Evolutionary conservation across 2,797 vertebrate genomes (phyloP).

Genomic region (Bradypodion pumilum): DNA sequence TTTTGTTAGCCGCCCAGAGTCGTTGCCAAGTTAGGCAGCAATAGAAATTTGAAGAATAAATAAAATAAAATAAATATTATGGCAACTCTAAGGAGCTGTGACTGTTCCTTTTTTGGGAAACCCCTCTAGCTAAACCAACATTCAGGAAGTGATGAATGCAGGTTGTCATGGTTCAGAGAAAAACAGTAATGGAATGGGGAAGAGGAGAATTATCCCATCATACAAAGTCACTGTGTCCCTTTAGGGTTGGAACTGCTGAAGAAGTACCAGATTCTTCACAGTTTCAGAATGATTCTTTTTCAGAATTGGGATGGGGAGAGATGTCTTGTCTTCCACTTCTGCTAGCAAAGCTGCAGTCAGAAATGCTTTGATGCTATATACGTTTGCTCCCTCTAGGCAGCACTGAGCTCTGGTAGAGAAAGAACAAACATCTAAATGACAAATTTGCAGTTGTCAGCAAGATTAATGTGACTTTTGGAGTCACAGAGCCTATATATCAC

Average conservation of each 20-base stretch:
- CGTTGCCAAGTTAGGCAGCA: too few species aligned
- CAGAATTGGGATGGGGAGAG: background rate
- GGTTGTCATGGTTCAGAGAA: background rate
- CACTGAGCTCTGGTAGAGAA: background rate
- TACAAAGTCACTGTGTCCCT: too few species aligned
- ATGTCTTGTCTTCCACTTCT: background rate
- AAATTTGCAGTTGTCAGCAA: slow-evolving; percentile 6
- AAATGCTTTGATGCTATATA: background rate
- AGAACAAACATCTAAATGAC: slow-evolving; percentile 22
- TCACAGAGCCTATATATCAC: slow-evolving; percentile 18
- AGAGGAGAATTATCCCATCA: too few species aligned
- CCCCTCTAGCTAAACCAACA: background rate
- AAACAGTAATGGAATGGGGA: too few species aligned
- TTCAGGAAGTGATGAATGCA: background rate
- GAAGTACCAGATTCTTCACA: too few species aligned
- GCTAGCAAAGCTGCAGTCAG: background rate
- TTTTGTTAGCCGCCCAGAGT: too few species aligned
- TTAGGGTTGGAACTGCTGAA: too few species aligned
- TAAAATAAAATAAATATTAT: too few species aligned
- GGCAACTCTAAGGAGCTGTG: too few species aligned
- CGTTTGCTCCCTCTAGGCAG: background rate
- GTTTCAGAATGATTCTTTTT: background rate
- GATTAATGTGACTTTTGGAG: slow-evolving; percentile 33
- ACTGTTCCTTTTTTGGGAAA: background rate
- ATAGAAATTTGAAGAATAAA: too few species aligned